Conservation (phyloP, 2,797 vertebrate genomes). For the Rhynchotus rufescens region DNA sequence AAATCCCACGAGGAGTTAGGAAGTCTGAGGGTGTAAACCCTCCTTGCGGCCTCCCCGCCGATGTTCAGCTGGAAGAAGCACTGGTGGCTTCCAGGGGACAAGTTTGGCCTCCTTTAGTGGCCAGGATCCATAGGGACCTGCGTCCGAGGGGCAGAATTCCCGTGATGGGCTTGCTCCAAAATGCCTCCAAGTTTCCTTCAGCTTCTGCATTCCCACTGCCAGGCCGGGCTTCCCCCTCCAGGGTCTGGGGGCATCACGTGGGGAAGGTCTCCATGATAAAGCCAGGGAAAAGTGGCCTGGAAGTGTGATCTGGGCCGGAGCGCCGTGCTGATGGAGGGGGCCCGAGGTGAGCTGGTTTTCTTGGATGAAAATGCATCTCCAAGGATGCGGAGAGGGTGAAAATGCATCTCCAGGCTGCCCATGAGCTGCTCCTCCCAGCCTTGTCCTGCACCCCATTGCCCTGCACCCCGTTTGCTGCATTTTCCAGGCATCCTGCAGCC, state of each 20-base stretch:
- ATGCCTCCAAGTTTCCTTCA: background rate
- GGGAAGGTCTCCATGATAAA: background rate
- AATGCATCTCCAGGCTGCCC: no score
- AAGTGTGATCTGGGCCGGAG: slow-evolving; percentile 10
- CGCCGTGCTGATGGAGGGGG: slow-evolving; percentile 73
- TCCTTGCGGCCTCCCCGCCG: rapidly evolving
- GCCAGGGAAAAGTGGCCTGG: slow-evolving; percentile 13
- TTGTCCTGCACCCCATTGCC: rapidly evolving
- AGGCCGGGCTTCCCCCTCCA: no score
- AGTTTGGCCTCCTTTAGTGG: background rate
- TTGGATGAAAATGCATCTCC: background rate
- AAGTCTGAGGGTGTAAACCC: background rate
- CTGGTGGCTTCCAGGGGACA: background rate
- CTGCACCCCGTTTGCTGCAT: rapidly evolving
- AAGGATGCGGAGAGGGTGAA: no score
- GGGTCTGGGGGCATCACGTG: no score
- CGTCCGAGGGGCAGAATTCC: no score
- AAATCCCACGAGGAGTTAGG: rapidly evolving
- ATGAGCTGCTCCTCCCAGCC: background rate
- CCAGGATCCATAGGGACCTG: background rate
- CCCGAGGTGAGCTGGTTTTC: slow-evolving; percentile 42
- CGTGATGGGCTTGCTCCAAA: background rate
- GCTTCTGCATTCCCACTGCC: background rate
- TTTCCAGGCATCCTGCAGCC: no score
- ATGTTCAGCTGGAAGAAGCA: background rate